These are phyloP conservation scores for Triplophysa siluroides DNA, from an alignment of 2,113 vertebrate genomes.

Conservation along the genomic window DNA sequence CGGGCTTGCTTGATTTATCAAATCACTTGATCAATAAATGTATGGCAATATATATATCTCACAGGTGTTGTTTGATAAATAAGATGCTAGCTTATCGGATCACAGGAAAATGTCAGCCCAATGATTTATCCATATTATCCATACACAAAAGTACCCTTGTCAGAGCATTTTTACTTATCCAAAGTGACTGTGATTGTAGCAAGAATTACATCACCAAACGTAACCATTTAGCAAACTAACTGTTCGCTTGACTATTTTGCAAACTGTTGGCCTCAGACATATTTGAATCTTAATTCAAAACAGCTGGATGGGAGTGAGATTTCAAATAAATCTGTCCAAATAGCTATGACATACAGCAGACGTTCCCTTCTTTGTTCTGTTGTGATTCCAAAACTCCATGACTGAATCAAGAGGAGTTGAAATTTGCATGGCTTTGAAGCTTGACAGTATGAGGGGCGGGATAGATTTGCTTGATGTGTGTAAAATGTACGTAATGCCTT, in stretches of 20 bases:
- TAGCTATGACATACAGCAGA: not conserved
- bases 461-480: slow-evolving; percentile 71
- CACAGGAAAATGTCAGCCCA: too few species aligned
- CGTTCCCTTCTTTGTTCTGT: not conserved
- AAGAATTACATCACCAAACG: too few species aligned
- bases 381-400: slow-evolving; percentile 46
- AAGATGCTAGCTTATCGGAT: too few species aligned
- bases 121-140: too few species aligned
- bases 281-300: not conserved
- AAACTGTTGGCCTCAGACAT: not conserved
- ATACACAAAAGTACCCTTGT: too few species aligned
- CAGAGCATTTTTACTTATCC: too few species aligned
- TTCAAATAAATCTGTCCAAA: not conserved
- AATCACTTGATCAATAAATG: not conserved
- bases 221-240: too few species aligned
- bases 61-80: not conserved
- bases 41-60: not conserved
- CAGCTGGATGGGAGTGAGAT: not conserved
- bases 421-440: slow-evolving; percentile 72
- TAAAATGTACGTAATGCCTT: slow-evolving; percentile 69
- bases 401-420: slow-evolving; percentile 63
- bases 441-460: slow-evolving; percentile 66
- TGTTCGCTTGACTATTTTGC: not conserved
- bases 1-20: not conserved
- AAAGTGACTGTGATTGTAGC: too few species aligned